A percentile compares a stretch with the other conserved stretches of the same genome.
phyloP scores from a whole-genome alignment of 2,797 vertebrate genomes.

The Argya squamiceps region DNA sequence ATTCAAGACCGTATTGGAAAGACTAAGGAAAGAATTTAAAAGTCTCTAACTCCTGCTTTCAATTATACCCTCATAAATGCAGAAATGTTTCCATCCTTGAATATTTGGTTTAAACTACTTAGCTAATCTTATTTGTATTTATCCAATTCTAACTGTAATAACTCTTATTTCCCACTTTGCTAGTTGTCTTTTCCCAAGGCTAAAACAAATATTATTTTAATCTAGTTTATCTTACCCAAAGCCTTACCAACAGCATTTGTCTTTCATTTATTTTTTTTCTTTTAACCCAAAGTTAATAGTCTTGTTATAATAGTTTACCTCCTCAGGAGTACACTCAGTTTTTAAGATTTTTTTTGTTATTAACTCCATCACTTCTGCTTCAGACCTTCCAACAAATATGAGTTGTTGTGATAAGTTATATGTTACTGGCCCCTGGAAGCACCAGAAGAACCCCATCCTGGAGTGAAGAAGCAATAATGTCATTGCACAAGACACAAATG shows the following conservation, averaged over 20 bases:
- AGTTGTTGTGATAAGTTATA: not conserved
- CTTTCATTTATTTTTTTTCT: not conserved
- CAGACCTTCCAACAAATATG: not conserved
- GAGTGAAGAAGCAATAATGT: not conserved
- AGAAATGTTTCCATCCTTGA: not conserved
- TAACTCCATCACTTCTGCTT: not conserved
- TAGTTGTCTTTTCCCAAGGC: not conserved
- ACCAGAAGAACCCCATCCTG: not conserved
- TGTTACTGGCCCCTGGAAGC: not conserved
- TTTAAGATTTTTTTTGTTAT: not conserved
- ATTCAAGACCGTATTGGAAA: not conserved
- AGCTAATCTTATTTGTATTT: not conserved
- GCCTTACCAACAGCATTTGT: not conserved
- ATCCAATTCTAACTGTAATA: not conserved
- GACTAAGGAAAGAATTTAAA: not conserved
- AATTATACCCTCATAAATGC: not conserved
- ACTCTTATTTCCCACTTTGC: slow-evolving; percentile 1
- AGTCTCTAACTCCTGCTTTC: not conserved
- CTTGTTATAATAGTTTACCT: not conserved
- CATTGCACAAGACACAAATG: not conserved
- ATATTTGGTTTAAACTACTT: not conserved
- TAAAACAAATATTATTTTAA: slow-evolving; percentile 7
- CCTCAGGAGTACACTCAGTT: not conserved
- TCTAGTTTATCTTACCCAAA: not conserved
- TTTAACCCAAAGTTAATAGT: not conserved